Evolutionary conservation across 1,140 invertebrate species (phyloP).

Genomic region (Drosophila tropicalis): DNA sequence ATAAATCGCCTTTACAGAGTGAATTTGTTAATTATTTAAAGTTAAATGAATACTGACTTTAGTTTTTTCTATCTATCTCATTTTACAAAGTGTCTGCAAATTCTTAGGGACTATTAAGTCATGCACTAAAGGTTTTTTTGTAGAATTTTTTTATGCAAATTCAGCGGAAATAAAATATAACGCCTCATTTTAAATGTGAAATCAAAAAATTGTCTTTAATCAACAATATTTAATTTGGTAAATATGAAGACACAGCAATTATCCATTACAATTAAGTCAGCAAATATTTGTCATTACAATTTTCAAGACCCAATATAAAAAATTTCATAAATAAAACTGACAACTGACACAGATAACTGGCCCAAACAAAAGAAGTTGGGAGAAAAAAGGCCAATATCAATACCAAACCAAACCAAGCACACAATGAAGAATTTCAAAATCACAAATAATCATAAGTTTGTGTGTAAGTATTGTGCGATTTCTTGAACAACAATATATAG

Average conservation of each 20-base stretch:
- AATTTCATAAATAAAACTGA: slow-evolving; percentile 28
- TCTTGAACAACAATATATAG: slow-evolving; percentile 29
- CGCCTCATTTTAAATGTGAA: slow-evolving; percentile 15
- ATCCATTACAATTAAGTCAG: slow-evolving; percentile 41
- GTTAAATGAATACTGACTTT: no score
- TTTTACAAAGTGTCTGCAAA: no score
- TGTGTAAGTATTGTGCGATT: slow-evolving; percentile 21
- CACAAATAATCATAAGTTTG: slow-evolving; percentile 1
- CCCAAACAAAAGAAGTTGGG: neutral
- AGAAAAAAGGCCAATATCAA: slow-evolving; percentile 12
- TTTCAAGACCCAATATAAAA: slow-evolving; percentile 24
- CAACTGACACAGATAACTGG: slow-evolving; percentile 40
- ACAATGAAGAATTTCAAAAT: slow-evolving; percentile 61
- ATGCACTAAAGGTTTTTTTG: no score
- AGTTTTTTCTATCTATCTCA: no score
- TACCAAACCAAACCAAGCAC: no score
- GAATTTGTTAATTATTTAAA: no score
- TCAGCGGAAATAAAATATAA: slow-evolving; percentile 4
- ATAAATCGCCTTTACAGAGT: no score
- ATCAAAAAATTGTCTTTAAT: slow-evolving; percentile 4
- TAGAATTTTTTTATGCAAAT: slow-evolving; percentile 10
- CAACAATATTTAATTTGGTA: neutral
- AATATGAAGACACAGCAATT: slow-evolving; percentile 16
- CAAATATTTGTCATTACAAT: slow-evolving; percentile 63
- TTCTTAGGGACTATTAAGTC: no score